A percentile compares a stretch with the other conserved stretches of the same genome.
phyloP scores from a whole-genome alignment of 2,888 invertebrate genomes.

The Lepidonotus clava region DNA sequence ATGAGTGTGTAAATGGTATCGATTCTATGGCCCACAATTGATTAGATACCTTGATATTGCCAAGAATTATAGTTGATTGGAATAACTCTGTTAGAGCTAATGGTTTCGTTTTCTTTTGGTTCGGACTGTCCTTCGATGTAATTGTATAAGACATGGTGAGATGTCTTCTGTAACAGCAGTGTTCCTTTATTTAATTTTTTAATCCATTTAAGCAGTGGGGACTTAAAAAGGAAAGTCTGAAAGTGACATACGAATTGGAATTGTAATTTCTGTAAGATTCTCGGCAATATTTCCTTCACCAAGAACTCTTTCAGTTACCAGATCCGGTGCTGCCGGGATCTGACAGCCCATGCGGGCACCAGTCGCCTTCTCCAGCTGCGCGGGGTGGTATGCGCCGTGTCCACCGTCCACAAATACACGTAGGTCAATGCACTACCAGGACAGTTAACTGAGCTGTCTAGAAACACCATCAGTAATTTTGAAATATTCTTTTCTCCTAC shows the following conservation, averaged over 20 bases:
- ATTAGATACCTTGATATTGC: too few species aligned
- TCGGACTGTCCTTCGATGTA: too few species aligned
- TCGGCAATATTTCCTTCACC: too few species aligned
- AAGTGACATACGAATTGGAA: too few species aligned
- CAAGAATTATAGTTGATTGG: too few species aligned
- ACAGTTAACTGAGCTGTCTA: not conserved
- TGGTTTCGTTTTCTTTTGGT: too few species aligned
- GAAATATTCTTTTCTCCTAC: not conserved
- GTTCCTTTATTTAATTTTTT: too few species aligned
- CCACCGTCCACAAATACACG: conserved; percentile 72
- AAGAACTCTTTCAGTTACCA: conserved; percentile 18
- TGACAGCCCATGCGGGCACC: not conserved
- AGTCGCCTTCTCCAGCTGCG: conserved; percentile 63
- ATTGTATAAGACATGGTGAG: not conserved
- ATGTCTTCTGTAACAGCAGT: not conserved
- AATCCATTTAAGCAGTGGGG: too few species aligned
- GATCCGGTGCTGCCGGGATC: not conserved
- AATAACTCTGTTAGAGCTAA: too few species aligned
- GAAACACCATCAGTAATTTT: not conserved
- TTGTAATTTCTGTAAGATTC: not conserved
- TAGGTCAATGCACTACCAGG: conserved; percentile 64
- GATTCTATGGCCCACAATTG: too few species aligned
- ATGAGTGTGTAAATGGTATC: not conserved
- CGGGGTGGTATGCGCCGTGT: conserved; percentile 69
- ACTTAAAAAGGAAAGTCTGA: too few species aligned